A percentile compares a stretch with the other conserved stretches of the same genome.
Conservation (phyloP, 1,140 invertebrate genomes). For the Ruditapes philippinarum region DNA sequence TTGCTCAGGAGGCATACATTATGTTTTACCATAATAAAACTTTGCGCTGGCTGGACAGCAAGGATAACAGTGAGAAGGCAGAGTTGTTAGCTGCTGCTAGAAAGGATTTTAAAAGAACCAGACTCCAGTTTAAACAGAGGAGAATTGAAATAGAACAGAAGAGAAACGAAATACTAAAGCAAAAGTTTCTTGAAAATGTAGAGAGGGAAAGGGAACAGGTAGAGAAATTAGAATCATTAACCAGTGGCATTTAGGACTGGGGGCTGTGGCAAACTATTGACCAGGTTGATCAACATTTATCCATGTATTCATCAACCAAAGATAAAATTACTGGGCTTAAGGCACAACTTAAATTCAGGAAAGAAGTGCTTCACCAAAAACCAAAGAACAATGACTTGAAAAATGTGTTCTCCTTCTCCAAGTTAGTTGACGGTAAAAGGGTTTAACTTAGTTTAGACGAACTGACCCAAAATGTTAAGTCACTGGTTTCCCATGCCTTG, state of each 20-base stretch:
- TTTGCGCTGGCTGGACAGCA: background rate
- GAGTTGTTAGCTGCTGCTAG: background rate
- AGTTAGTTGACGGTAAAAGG: background rate
- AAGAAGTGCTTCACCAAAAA: background rate
- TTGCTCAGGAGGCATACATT: background rate
- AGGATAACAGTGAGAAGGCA: background rate
- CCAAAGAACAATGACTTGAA: background rate
- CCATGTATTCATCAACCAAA: background rate
- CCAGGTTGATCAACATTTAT: background rate
- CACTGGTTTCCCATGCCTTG: background rate
- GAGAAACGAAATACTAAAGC: background rate
- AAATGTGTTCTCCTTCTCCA: background rate
- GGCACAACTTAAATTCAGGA: conserved; percentile 29
- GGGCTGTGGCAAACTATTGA: background rate
- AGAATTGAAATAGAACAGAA: conserved; percentile 6
- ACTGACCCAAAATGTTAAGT: background rate
- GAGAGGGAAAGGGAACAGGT: background rate
- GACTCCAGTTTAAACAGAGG: background rate
- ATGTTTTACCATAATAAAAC: conserved; percentile 45
- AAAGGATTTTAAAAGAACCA: background rate
- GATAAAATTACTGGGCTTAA: background rate
- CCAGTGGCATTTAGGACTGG: background rate
- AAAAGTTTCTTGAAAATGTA: background rate
- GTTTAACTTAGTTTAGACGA: background rate
- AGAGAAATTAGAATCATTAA: background rate